phyloP scores from a whole-genome alignment of 2,113 vertebrate genomes.

The Menidia beryllina region DNA sequence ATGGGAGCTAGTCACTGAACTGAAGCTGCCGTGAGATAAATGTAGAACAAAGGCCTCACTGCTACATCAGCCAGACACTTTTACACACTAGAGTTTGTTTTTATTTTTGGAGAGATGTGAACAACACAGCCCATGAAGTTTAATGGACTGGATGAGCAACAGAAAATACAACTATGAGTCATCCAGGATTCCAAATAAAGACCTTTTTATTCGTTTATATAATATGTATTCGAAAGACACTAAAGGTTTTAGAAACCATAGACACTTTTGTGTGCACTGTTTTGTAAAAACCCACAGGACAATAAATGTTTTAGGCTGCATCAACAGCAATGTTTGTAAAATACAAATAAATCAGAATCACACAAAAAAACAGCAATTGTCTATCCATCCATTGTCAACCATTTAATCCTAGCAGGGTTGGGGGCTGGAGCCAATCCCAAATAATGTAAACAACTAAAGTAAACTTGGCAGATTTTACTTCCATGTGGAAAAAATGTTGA shows the following conservation, averaged over 20 bases:
- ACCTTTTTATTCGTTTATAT: constrained; percentile 7
- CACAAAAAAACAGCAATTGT: not conserved
- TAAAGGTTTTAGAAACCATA: not conserved
- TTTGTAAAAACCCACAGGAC: not conserved
- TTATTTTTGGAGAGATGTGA: constrained; percentile 3
- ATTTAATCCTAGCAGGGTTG: too few species aligned
- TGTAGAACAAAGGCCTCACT: constrained; percentile 1
- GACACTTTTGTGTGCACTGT: not conserved
- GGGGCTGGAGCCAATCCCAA: too few species aligned
- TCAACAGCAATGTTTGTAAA: not conserved
- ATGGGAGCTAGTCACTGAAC: constrained; percentile 21
- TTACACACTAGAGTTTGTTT: not conserved
- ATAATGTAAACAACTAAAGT: too few species aligned
- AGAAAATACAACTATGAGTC: not conserved
- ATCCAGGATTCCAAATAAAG: not conserved
- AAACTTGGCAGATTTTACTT: too few species aligned
- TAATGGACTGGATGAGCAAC: too few species aligned
- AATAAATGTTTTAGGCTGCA: not conserved
- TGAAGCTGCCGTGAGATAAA: not conserved
- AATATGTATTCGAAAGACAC: not conserved
- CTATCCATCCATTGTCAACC: too few species aligned
- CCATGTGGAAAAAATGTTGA: too few species aligned
- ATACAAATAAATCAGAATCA: not conserved
- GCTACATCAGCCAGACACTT: not conserved
- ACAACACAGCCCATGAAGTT: too few species aligned